These are phyloP conservation scores for Cheilosia variabilis DNA, from an alignment of 2,888 invertebrate genomes.

Conservation along the genomic window DNA sequence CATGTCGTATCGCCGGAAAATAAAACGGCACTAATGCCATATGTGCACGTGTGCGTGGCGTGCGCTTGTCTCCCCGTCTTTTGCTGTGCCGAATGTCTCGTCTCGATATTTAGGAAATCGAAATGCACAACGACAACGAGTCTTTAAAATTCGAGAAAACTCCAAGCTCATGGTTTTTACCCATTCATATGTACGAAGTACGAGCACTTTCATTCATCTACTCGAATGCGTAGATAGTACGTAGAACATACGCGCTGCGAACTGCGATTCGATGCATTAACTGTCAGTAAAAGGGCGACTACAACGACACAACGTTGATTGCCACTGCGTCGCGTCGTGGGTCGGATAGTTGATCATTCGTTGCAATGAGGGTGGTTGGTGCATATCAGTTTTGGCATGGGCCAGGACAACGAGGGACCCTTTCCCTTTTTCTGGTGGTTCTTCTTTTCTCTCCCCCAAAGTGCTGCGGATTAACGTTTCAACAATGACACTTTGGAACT, in stretches of 20 bases:
- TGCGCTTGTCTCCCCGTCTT: constrained; percentile 38
- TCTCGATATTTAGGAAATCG: constrained; percentile 64
- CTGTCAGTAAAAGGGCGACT: constrained; percentile 55
- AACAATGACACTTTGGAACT: constrained; percentile 69
- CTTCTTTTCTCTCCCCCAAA: constrained; percentile 24
- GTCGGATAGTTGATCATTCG: constrained; percentile 10
- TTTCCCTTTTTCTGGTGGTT: constrained; percentile 62
- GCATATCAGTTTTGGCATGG: constrained; percentile 53
- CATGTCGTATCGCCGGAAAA: constrained; percentile 51
- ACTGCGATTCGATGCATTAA: constrained; percentile 37
- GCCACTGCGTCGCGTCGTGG: constrained; percentile 45
- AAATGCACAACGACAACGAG: constrained; percentile 38
- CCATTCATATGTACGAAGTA: constrained; percentile 29
- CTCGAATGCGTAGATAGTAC: constrained; percentile 54
- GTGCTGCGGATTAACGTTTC: constrained; percentile 67
- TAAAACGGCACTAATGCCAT: constrained; percentile 50
- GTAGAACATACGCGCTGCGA: constrained; percentile 42
- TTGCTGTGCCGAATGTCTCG: constrained; percentile 31
- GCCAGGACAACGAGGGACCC: constrained; percentile 55
- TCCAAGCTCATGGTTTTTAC: constrained; percentile 53
- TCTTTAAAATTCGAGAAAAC: constrained; percentile 55
- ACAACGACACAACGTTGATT: constrained; percentile 34
- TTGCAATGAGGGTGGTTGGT: constrained; percentile 61
- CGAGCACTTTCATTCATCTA: constrained; percentile 53
- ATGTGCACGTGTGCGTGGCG: constrained; percentile 71